These are phyloP conservation scores for Heliconius nattereri DNA, from an alignment of 1,140 invertebrate genomes.

Conservation along the genomic window DNA sequence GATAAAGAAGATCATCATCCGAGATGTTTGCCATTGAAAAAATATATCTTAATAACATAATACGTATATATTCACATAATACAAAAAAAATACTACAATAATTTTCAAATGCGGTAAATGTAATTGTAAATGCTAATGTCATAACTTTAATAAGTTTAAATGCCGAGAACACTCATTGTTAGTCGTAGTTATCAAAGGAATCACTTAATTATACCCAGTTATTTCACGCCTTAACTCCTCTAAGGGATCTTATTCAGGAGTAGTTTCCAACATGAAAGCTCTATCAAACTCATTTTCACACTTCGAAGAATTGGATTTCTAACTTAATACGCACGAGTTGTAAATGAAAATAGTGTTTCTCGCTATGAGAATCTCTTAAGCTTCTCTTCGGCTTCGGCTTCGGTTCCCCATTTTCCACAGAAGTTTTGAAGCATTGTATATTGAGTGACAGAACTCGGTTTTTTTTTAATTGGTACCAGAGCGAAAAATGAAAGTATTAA, in stretches of 20 bases:
- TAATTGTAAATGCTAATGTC: neutral
- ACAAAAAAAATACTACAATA: no score
- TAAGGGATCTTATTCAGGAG: neutral
- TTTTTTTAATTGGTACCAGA: no score
- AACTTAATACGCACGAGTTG: neutral
- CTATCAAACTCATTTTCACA: neutral
- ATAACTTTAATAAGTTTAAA: neutral
- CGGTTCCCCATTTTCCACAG: no score
- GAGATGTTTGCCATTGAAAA: no score
- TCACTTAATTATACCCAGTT: conserved; percentile 3
- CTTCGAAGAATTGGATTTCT: neutral
- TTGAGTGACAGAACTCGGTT: no score
- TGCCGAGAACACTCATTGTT: neutral
- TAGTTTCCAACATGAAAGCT: neutral
- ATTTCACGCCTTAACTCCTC: neutral
- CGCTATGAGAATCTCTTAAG: no score
- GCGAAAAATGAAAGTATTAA: no score
- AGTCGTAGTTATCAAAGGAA: neutral
- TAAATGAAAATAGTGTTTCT: neutral
- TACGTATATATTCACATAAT: no score
- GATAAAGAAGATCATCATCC: no score
- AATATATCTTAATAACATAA: no score
- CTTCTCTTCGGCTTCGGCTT: no score
- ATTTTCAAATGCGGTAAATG: neutral
- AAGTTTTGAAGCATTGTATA: no score